A percentile compares a stretch with the other conserved stretches of the same genome.
phyloP scores from a whole-genome alignment of 2,888 invertebrate genomes.

The Holacanthella duospinosa region DNA sequence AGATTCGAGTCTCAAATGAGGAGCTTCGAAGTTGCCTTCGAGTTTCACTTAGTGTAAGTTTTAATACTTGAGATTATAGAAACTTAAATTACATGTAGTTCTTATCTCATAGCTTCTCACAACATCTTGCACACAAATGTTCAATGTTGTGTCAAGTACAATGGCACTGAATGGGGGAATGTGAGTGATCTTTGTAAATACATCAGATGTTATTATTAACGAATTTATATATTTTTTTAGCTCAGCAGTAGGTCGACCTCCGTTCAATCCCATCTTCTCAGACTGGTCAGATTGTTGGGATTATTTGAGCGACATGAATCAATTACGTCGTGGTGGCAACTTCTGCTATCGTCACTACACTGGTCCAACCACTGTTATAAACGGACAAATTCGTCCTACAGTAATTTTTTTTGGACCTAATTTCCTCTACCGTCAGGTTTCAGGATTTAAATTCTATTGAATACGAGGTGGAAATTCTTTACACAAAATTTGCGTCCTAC shows the following conservation, averaged over 20 bases:
- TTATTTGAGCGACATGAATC: conserved; percentile 60
- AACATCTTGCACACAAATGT: conserved; percentile 65
- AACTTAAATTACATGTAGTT: no score
- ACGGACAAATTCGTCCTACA: conserved; percentile 14
- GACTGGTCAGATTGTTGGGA: conserved; percentile 76
- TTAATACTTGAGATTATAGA: no score
- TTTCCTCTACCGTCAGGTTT: no score
- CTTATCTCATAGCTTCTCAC: not conserved
- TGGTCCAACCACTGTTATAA: conserved; percentile 42
- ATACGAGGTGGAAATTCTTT: no score
- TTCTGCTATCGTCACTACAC: conserved; percentile 63
- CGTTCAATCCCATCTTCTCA: conserved; percentile 68
- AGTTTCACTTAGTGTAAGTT: no score
- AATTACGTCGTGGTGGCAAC: conserved; percentile 77
- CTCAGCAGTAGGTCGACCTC: conserved; percentile 68
- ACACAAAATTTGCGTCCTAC: no score
- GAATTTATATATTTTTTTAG: conserved; percentile 42
- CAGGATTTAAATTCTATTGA: no score
- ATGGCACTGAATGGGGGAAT: conserved; percentile 76
- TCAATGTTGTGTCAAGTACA: conserved; percentile 80
- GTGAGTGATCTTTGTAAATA: no score
- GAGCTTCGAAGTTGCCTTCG: no score
- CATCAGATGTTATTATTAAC: conserved; percentile 11
- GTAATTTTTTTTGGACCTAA: conserved; percentile 26
- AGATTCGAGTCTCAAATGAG: no score